phyloP scores from a whole-genome alignment of 2,797 vertebrate species.

The Melanogrammus aeglefinus region DNA sequence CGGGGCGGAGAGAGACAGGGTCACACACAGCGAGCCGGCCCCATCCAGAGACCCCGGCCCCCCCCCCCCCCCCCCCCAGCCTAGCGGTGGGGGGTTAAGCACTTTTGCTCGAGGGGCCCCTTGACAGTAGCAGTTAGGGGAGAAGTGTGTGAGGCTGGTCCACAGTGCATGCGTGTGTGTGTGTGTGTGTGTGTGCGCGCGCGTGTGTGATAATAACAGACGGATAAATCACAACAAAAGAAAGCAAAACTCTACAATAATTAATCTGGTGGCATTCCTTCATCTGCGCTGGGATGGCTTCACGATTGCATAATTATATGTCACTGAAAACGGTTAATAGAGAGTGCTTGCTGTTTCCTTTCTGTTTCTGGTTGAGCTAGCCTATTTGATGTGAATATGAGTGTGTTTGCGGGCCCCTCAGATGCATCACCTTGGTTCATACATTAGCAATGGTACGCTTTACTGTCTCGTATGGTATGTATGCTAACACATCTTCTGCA shows the following conservation, averaged over 20 bases:
- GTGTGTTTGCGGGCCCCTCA: neutral
- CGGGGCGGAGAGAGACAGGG: conserved; percentile 11
- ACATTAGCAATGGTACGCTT: neutral
- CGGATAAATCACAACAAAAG: neutral
- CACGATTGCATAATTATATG: neutral
- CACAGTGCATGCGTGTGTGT: neutral
- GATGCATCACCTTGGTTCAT: neutral
- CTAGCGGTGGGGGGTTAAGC: conserved; percentile 63
- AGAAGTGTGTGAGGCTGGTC: conserved; percentile 49
- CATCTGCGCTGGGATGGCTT: neutral
- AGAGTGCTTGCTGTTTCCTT: neutral
- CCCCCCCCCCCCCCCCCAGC: conserved; percentile 54
- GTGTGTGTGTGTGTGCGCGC: too few relatives aligned
- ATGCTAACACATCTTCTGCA: neutral
- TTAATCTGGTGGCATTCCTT: neutral
- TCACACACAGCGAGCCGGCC: conserved; percentile 44
- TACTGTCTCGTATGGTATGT: neutral
- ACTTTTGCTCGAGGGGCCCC: conserved; percentile 55
- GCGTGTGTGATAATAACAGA: neutral
- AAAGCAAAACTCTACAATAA: neutral
- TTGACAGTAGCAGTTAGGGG: conserved; percentile 53
- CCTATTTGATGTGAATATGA: neutral
- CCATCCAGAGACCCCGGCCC: conserved; percentile 25
- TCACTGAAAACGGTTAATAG: neutral
- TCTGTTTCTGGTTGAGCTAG: neutral